Evolutionary conservation across 1,140 invertebrate species (phyloP).

Genomic region (Brachionus paranguensis): DNA sequence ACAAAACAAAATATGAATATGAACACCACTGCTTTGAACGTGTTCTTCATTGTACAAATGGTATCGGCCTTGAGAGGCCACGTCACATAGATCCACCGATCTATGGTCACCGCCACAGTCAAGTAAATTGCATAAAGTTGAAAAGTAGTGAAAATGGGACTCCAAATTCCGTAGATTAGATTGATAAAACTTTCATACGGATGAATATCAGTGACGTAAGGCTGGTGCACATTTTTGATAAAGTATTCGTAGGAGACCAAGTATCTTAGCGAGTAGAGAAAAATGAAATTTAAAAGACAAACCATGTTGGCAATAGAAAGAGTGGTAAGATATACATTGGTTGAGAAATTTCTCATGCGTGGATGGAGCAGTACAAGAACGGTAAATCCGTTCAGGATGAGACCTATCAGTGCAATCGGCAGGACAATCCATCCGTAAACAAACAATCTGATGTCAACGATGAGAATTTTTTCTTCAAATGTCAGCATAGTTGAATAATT

Average conservation of each 20-base stretch:
- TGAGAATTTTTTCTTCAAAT: not conserved
- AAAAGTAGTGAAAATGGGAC: conserved; percentile 35
- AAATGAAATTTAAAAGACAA: conserved; percentile 23
- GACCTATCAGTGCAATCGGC: not conserved
- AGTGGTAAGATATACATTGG: not conserved
- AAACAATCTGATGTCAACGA: conserved; percentile 8
- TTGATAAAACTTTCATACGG: conserved; percentile 25
- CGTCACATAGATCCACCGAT: conserved; percentile 37
- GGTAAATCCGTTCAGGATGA: conserved; percentile 24
- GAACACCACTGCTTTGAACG: conserved; percentile 4
- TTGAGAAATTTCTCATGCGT: conserved; percentile 33
- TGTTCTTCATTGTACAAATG: conserved; percentile 26
- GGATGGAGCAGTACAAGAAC: conserved; percentile 6
- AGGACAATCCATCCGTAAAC: conserved; percentile 25
- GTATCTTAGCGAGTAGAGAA: conserved; percentile 19
- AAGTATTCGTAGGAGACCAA: not conserved
- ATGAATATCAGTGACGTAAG: not conserved
- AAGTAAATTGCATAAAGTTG: conserved; percentile 39
- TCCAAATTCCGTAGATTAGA: conserved; percentile 35
- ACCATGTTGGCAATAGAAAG: conserved; percentile 38
- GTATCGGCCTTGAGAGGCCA: conserved; percentile 5
- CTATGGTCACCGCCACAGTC: conserved; percentile 20
- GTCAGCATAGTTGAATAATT: not conserved
- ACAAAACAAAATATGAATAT: conserved; percentile 39
- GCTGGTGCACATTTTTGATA: not conserved